Conservation (phyloP, 2,113 vertebrate genomes). For the Sturnira hondurensis region DNA sequence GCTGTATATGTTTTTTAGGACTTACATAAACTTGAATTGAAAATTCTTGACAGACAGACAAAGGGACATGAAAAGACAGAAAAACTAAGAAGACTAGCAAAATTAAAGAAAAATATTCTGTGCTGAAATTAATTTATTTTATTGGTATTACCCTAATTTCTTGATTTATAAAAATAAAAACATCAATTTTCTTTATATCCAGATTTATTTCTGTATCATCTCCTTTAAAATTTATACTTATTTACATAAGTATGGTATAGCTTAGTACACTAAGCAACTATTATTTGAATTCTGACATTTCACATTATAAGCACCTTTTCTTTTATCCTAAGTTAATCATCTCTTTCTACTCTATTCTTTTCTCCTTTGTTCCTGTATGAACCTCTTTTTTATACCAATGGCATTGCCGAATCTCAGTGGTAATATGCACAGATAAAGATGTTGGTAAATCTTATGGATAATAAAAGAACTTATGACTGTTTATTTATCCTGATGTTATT, state of each 20-base stretch:
- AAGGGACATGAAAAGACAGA: conserved; percentile 83
- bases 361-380: not conserved
- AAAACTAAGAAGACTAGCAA: no score
- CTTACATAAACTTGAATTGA: conserved; percentile 85
- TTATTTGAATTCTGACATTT: no score
- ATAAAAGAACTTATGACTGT: not conserved
- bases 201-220: no score
- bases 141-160: no score
- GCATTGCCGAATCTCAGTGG: not conserved
- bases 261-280: not conserved
- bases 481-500: not conserved
- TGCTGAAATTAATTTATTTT: no score
- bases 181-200: no score
- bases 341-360: not conserved
- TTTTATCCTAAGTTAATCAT: not conserved
- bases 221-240: no score
- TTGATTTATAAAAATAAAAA: no score
- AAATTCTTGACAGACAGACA: conserved; percentile 82
- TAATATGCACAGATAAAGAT: not conserved
- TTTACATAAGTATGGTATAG: not conserved
- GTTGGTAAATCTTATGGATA: not conserved
- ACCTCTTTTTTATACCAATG: not conserved
- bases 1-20: conserved; percentile 80
- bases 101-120: no score
- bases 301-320: no score